Evolutionary conservation across 1,140 invertebrate species (phyloP).

Genomic region (Stenopsyche tienmushanensis): DNA sequence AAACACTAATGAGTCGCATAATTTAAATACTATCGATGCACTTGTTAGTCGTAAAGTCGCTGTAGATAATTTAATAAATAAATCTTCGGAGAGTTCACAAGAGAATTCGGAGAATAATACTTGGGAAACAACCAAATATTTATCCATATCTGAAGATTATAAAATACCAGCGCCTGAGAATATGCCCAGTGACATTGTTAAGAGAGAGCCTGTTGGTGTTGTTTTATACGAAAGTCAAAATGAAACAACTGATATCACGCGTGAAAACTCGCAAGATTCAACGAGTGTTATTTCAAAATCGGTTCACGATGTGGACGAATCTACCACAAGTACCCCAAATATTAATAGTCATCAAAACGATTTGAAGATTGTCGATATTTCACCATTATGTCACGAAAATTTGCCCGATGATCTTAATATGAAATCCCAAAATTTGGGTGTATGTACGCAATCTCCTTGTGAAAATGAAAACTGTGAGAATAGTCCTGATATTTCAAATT

Average conservation of each 20-base stretch:
- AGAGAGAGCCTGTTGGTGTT: neutral
- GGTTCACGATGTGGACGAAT: neutral
- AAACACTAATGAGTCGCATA: neutral
- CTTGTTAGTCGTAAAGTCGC: no score
- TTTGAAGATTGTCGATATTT: no score
- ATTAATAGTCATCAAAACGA: neutral
- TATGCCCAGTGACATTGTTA: neutral
- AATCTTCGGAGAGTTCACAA: no score
- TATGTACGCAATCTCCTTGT: neutral
- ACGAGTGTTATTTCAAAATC: neutral
- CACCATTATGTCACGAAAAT: no score
- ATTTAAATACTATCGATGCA: neutral
- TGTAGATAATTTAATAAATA: no score
- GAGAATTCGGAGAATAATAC: constrained; percentile 9
- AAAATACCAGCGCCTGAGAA: neutral
- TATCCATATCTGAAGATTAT: constrained; percentile 6
- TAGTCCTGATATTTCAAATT: neutral
- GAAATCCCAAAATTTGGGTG: neutral
- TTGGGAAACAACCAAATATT: constrained; percentile 20
- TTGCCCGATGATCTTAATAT: no score
- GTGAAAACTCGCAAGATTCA: neutral
- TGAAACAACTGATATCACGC: neutral
- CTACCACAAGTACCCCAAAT: neutral
- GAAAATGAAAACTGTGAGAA: neutral
- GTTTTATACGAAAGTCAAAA: neutral